Conservation (phyloP, 2,797 vertebrate genomes). For the Macroramphosus scolopax region DNA sequence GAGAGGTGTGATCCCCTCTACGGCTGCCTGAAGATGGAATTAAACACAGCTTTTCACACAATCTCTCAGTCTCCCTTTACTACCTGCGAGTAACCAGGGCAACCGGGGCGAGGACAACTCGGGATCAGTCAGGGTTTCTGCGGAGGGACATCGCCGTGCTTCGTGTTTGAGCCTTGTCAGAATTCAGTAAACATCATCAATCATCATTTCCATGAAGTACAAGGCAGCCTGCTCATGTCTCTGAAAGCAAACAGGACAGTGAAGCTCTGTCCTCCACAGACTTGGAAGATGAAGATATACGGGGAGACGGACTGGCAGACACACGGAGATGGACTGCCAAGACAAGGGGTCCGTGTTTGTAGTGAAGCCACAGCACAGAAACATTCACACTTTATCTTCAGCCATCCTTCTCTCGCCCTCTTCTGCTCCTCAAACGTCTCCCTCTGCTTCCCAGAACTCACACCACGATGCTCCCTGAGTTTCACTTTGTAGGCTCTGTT, state of each 20-base stretch:
- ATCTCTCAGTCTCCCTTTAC: constrained; percentile 52
- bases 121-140: constrained; percentile 35
- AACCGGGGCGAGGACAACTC: constrained; percentile 61
- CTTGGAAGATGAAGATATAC: no score
- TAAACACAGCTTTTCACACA: constrained; percentile 72
- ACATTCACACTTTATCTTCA: not conserved
- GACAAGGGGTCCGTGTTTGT: no score
- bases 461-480: constrained; percentile 43
- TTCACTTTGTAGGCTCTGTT: constrained; percentile 45
- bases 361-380: constrained; percentile 12
- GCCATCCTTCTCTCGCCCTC: no score
- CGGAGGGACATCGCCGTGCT: constrained; percentile 8
- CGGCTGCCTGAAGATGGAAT: constrained; percentile 54
- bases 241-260: no score
- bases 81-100: constrained; percentile 61
- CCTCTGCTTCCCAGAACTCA: constrained; percentile 17
- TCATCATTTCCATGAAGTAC: constrained; percentile 45
- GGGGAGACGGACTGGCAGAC: no score
- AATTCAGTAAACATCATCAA: constrained; percentile 55
- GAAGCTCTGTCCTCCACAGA: no score
- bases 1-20: constrained; percentile 60
- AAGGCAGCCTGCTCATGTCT: no score
- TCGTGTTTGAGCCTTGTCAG: constrained; percentile 5
- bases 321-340: no score
- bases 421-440: no score